A percentile compares a stretch with the other conserved stretches of the same genome.
phyloP scores from a whole-genome alignment of 2,888 invertebrate genomes.

The Tetragonula carbonaria region DNA sequence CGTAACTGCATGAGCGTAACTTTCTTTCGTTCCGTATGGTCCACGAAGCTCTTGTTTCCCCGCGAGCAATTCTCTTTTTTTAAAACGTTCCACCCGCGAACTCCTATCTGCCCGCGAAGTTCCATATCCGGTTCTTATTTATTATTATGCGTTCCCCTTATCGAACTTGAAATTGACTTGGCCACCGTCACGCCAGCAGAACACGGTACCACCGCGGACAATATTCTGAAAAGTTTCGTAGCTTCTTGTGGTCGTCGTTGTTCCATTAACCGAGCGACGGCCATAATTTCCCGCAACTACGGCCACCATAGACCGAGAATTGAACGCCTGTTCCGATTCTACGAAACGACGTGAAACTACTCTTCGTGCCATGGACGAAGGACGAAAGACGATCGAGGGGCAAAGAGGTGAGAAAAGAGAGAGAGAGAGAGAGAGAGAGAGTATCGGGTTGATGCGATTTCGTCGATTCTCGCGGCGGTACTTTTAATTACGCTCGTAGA shows the following conservation, averaged over 20 bases:
- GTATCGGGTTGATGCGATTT: constrained; percentile 15
- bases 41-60: no score
- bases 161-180: constrained; percentile 25
- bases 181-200: not conserved
- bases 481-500: constrained; percentile 30
- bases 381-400: no score
- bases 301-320: not conserved
- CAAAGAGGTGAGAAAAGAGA: no score
- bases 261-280: constrained; percentile 14
- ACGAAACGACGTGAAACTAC: not conserved
- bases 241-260: not conserved
- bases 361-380: no score
- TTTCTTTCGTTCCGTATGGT: no score
- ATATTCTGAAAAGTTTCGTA: constrained; percentile 28
- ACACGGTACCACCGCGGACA: not conserved
- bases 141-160: not conserved
- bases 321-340: not conserved
- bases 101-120: no score
- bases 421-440: not conserved
- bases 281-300: not conserved
- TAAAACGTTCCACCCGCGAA: no score
- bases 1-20: no score
- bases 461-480: constrained; percentile 3
- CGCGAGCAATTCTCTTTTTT: no score
- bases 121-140: no score